Evolutionary conservation across 2,113 vertebrate species (phyloP).

Genomic region (Vidua chalybeata): DNA sequence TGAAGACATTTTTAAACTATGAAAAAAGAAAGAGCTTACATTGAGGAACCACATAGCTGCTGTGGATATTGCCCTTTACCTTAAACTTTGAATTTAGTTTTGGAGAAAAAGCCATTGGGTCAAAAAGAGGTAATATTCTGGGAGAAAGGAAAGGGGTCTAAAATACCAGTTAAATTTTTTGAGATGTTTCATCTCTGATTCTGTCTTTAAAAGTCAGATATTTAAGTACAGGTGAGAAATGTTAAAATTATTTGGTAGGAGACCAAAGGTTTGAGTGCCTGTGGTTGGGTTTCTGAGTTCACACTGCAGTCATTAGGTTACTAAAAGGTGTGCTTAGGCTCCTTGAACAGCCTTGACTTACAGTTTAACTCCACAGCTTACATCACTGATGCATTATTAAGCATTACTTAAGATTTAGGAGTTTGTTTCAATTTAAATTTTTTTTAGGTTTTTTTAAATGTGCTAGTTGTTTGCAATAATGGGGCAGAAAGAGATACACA

Average conservation of each 20-base stretch:
- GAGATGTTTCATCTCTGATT: neutral
- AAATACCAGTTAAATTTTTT: neutral
- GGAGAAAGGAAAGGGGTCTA: neutral
- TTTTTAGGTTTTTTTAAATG: neutral
- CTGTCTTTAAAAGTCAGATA: neutral
- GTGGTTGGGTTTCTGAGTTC: neutral
- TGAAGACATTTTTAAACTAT: neutral
- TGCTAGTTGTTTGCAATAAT: neutral
- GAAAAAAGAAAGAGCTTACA: neutral
- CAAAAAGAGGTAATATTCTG: neutral
- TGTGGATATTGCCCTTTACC: neutral
- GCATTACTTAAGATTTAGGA: neutral
- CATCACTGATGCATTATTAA: neutral
- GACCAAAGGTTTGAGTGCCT: neutral
- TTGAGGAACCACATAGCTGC: neutral
- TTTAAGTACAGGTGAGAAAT: neutral
- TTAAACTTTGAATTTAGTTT: neutral
- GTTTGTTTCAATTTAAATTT: neutral
- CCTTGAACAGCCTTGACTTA: neutral
- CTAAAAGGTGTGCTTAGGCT: neutral
- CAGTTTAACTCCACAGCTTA: neutral
- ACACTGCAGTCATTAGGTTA: neutral
- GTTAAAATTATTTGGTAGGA: neutral
- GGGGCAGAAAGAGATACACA: neutral
- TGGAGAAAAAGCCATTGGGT: neutral